Conservation (phyloP, 2,888 invertebrate species). For the Heliconius charithonia region DNA sequence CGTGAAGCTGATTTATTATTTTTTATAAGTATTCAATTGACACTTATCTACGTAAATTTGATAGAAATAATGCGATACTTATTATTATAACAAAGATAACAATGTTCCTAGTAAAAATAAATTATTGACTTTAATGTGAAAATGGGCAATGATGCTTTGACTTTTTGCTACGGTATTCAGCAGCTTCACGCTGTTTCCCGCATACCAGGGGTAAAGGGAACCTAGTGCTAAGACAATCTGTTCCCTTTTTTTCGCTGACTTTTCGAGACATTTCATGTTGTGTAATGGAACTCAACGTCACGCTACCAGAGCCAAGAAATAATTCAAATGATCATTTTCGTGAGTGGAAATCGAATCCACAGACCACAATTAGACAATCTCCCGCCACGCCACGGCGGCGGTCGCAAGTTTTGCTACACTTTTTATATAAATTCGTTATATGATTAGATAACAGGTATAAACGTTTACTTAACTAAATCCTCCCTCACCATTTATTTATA, state of each 20-base stretch:
- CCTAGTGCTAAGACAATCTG: neutral
- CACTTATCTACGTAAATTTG: neutral
- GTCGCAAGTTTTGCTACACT: too few relatives aligned
- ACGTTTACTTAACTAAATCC: neutral
- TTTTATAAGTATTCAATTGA: neutral
- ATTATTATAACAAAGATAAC: too few relatives aligned
- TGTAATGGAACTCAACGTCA: neutral
- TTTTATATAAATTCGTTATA: too few relatives aligned
- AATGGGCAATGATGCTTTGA: too few relatives aligned
- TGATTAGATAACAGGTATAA: neutral
- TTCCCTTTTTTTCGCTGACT: neutral
- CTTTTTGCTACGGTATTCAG: too few relatives aligned
- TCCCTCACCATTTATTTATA: neutral
- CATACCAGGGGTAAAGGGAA: neutral
- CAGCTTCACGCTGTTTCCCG: neutral
- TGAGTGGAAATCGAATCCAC: neutral
- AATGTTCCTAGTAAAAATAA: too few relatives aligned
- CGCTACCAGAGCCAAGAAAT: neutral
- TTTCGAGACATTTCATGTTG: neutral
- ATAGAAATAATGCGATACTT: neutral
- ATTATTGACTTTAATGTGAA: too few relatives aligned
- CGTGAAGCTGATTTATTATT: too few relatives aligned
- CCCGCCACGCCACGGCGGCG: too few relatives aligned
- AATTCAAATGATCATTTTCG: neutral
- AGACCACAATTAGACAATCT: too few relatives aligned